A percentile compares a stretch with the other conserved stretches of the same genome.
phyloP scores from a whole-genome alignment of 53 echinoderm and acorn worm species.

The Hippasteria phrygiana region DNA sequence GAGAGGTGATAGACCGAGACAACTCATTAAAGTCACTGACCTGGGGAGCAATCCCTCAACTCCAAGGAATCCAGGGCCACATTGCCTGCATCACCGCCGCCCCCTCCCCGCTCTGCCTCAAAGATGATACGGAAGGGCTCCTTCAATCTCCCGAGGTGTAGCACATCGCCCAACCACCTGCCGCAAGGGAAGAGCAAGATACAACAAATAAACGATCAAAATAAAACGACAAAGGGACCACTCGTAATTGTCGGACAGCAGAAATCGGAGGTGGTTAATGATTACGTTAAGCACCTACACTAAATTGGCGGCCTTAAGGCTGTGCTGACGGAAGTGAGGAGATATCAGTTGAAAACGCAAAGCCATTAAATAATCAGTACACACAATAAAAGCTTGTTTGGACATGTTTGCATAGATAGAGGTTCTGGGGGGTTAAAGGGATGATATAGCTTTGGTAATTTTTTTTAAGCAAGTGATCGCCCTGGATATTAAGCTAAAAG shows the following conservation, averaged over 20 bases:
- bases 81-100: conserved; percentile 15
- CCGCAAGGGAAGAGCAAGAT: conserved; percentile 1
- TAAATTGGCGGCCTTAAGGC: not conserved
- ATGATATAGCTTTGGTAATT: too few species aligned
- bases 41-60: conserved; percentile 68
- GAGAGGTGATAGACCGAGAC: too few species aligned
- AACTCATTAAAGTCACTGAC: conserved; percentile 35
- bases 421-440: not conserved
- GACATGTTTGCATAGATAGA: not conserved
- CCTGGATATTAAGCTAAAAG: too few species aligned
- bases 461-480: too few species aligned
- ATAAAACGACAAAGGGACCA: not conserved
- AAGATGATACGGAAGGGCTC: conserved; percentile 67
- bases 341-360: not conserved
- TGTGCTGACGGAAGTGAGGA: not conserved
- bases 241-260: not conserved
- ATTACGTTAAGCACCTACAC: not conserved
- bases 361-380: not conserved
- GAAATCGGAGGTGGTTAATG: not conserved
- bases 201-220: not conserved
- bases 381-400: not conserved
- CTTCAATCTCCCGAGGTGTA: conserved; percentile 54
- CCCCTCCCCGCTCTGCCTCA: conserved; percentile 33
- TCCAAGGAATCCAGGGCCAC: conserved; percentile 57
- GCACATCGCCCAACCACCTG: conserved; percentile 72